A percentile compares a stretch with the other conserved stretches of the same genome.
Conservation (phyloP, 1,140 invertebrate species). For the Polypedilum pembai region DNA sequence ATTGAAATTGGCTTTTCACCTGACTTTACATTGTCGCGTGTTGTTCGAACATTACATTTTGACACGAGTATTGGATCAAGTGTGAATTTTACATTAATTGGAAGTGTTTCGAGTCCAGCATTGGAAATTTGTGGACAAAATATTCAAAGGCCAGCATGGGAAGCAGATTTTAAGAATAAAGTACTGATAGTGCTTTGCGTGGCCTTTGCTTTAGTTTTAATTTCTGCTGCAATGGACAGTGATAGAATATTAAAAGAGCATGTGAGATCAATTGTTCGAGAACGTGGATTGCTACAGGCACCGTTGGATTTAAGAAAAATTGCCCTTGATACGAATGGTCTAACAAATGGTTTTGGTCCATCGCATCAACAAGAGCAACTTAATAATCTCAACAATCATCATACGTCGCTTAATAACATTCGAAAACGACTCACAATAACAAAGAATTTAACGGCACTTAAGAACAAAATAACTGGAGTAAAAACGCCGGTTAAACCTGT, state of each 20-base stretch:
- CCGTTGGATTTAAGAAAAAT: slow-evolving; percentile 53
- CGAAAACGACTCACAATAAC: slow-evolving; percentile 20
- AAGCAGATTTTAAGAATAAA: slow-evolving; percentile 62
- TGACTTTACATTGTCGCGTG: slow-evolving; percentile 80
- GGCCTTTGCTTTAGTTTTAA: slow-evolving; percentile 58
- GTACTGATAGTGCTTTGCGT: slow-evolving; percentile 55
- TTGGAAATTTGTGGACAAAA: slow-evolving; percentile 64
- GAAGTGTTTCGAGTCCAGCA: slow-evolving; percentile 70
- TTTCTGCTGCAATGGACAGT: slow-evolving; percentile 66
- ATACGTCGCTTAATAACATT: slow-evolving; percentile 21
- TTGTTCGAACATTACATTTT: slow-evolving; percentile 56
- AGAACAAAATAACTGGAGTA: neutral
- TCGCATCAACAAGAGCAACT: neutral
- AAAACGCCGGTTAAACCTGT: neutral
- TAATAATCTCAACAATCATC: slow-evolving; percentile 15
- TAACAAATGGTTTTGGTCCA: slow-evolving; percentile 36
- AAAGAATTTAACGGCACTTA: neutral
- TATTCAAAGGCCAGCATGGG: slow-evolving; percentile 72
- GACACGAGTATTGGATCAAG: slow-evolving; percentile 51
- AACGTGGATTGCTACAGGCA: slow-evolving; percentile 47
- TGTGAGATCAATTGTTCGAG: slow-evolving; percentile 45
- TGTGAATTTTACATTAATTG: slow-evolving; percentile 68
- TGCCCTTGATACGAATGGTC: slow-evolving; percentile 38
- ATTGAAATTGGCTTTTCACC: slow-evolving; percentile 89
- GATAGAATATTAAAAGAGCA: slow-evolving; percentile 58